phyloP scores from a whole-genome alignment of 2,888 invertebrate species.

The Pterostichus madidus region DNA sequence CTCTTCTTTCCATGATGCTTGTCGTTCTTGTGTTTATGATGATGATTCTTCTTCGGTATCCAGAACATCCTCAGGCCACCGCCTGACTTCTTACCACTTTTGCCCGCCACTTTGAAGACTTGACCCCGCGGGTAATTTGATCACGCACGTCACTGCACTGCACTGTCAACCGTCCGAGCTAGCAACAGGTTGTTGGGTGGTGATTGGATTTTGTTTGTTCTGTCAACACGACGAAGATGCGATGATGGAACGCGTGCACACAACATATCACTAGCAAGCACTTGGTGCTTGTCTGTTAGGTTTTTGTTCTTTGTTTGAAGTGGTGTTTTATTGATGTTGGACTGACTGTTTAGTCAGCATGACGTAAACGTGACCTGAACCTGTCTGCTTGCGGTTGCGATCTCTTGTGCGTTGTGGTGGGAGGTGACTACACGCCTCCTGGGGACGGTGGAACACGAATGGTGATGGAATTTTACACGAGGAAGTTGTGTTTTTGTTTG shows the following conservation, averaged over 20 bases:
- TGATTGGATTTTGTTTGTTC: slow-evolving; percentile 28
- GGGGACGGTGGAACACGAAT: neutral
- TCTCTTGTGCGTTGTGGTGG: neutral
- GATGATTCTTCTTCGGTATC: slow-evolving; percentile 67
- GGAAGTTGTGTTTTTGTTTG: slow-evolving; percentile 19
- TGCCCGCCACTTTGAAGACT: slow-evolving; percentile 69
- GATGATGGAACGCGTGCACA: neutral
- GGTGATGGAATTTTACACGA: slow-evolving; percentile 22
- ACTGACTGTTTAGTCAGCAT: slow-evolving; percentile 20
- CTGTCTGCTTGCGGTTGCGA: neutral
- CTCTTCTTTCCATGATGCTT: slow-evolving; percentile 35
- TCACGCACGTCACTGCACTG: slow-evolving; percentile 38
- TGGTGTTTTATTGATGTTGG: slow-evolving; percentile 5
- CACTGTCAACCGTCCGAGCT: slow-evolving; percentile 30
- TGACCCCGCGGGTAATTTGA: neutral
- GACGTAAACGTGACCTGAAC: slow-evolving; percentile 35
- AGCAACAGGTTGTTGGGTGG: slow-evolving; percentile 13
- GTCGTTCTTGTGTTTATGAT: slow-evolving; percentile 67
- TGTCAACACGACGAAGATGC: slow-evolving; percentile 4
- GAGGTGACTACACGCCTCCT: neutral
- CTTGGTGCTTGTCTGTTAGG: neutral
- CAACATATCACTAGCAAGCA: slow-evolving; percentile 35
- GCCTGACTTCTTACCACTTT: slow-evolving; percentile 67
- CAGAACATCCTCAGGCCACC: slow-evolving; percentile 67
- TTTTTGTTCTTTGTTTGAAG: slow-evolving; percentile 16